Evolutionary conservation across 2,113 vertebrate genomes (phyloP).

Genomic region (Erythrocercus mccallii): DNA sequence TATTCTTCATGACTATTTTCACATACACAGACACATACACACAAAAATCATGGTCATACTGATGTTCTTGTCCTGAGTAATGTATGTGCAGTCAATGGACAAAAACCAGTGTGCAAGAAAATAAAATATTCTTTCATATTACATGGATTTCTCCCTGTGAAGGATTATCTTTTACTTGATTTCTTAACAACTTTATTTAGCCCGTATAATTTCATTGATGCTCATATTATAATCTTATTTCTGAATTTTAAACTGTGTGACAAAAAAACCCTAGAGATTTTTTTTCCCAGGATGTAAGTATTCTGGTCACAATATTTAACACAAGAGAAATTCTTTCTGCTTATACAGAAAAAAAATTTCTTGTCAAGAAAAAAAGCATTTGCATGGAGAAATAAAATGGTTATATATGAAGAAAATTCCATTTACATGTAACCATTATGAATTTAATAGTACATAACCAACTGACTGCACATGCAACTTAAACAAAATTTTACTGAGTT

Average conservation of each 20-base stretch:
- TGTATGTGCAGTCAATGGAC: not conserved
- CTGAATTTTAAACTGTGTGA: not conserved
- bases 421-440: not conserved
- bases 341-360: not conserved
- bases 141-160: not conserved
- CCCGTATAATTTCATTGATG: not conserved
- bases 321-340: not conserved
- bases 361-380: not conserved
- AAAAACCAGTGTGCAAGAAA: not conserved
- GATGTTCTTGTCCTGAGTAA: not conserved
- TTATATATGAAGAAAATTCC: not conserved
- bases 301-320: not conserved
- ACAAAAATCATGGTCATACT: accelerated
- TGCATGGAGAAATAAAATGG: not conserved
- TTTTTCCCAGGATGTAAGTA: not conserved
- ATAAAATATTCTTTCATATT: not conserved
- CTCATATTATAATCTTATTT: not conserved
- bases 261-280: not conserved
- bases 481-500: not conserved
- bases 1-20: not conserved
- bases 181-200: not conserved
- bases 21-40: not conserved
- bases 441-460: not conserved
- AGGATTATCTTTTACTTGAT: not conserved
- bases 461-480: not conserved